Base-by-base conservation (phyloP, 2,888 invertebrate genomes). In the Neria commutata region DNA sequence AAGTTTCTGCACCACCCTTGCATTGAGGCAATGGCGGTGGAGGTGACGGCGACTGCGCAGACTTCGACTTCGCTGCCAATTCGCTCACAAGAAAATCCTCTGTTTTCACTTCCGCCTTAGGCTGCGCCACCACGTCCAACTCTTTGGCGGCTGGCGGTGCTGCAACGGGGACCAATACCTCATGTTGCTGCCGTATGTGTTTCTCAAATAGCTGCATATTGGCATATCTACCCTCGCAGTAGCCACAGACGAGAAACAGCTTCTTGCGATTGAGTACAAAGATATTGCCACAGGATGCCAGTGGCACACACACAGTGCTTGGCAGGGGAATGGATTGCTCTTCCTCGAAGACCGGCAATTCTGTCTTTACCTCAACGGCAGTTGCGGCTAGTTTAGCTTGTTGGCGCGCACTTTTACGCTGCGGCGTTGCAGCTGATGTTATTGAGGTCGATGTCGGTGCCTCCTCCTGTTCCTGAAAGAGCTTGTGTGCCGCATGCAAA, bases 251-350 rank as follows among this genome's bases (percentile, higher is more conserved):
- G 56, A 66, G 63, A 47, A 70, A 71, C 19, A 76, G 46, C 56
- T 67, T 66, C 54, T 65, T 59, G 6, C 67, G 53, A 56, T 67
- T 66, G 24, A 72, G 50, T 2, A 69, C 56, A 19, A 77, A 69
- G 17, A 80, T 68, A 58, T 78, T 75, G 23, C 76, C 80, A 54
- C 79, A 80, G 10, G 70, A 71, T 52, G 75, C 72, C n/a, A 73
- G 51, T 4, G 61, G 11, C 42, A 45, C 17, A 64, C 1, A 14
- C 59, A 58, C 2, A 54, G 1, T 6, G 61, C 63, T 8, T 56
- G 24, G 60, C 26, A 64, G 47, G 19, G 61, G 45, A 21, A 67
- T 17, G 19, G 61, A 53, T 14, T 63, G 60, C 52, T 67, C 69
- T 4, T 69, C 33, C n/a, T 3, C 14, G 3, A 19, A 5, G 6